Percentiles rank a stretch among this genome's conserved stretches.
These are phyloP conservation scores for Chloromyia formosa DNA, from an alignment of 2,888 invertebrate genomes.

Conservation along the genomic window DNA sequence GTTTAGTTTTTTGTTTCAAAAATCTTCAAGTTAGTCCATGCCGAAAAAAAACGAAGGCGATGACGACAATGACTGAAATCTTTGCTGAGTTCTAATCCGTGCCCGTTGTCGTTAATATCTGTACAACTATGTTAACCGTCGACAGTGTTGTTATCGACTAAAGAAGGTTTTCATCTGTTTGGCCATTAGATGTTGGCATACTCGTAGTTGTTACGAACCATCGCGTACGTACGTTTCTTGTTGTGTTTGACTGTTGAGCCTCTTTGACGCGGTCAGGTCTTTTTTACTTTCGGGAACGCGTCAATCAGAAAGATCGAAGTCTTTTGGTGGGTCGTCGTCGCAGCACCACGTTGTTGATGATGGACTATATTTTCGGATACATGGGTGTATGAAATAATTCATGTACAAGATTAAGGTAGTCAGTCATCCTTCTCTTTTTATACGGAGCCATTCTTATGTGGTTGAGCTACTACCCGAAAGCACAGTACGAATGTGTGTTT, in stretches of 20 bases:
- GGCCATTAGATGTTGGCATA: constrained; percentile 33
- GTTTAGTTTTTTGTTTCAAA: background rate
- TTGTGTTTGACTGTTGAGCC: background rate
- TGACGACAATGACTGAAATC: background rate
- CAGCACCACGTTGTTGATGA: too few species aligned
- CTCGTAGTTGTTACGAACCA: background rate
- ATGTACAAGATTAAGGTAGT: too few species aligned
- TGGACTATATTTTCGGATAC: too few species aligned
- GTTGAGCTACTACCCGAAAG: background rate
- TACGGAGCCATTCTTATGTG: background rate
- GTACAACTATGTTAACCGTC: constrained; percentile 41
- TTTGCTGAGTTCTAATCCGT: constrained; percentile 22
- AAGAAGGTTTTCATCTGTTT: constrained; percentile 55
- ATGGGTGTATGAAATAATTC: too few species aligned
- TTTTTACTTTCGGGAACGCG: background rate
- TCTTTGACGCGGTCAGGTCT: background rate
- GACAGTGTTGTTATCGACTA: constrained; percentile 50
- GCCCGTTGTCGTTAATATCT: background rate
- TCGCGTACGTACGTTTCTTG: background rate
- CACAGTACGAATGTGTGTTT: background rate
- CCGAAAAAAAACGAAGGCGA: background rate
- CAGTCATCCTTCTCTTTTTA: background rate
- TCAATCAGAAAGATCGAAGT: too few species aligned
- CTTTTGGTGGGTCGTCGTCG: too few species aligned
- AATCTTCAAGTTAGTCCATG: too few species aligned